phyloP scores from a whole-genome alignment of 2,113 vertebrate species.

The Cisticola juncidis region DNA sequence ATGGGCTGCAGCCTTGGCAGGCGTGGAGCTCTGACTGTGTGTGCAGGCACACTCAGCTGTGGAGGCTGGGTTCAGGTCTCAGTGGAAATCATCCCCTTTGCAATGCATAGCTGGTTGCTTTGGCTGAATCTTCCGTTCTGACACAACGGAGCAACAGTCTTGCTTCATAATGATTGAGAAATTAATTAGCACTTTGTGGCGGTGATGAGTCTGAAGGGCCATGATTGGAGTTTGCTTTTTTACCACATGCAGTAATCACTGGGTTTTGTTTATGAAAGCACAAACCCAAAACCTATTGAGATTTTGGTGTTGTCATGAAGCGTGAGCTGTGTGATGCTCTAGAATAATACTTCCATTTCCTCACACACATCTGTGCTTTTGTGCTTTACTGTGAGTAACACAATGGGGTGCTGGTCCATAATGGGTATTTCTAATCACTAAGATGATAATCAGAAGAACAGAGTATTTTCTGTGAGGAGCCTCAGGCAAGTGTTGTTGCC shows the following conservation, averaged over 20 bases:
- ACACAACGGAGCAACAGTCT: neutral
- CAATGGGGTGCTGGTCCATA: conserved; percentile 6
- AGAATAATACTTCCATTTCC: conserved; percentile 20
- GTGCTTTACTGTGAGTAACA: conserved; percentile 17
- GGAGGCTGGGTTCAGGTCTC: neutral
- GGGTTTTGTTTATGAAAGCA: conserved; percentile 33
- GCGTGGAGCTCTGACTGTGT: neutral
- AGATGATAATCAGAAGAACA: neutral
- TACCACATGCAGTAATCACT: conserved; percentile 3
- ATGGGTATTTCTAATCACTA: neutral
- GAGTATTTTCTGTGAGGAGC: conserved; percentile 7
- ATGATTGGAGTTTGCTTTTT: conserved; percentile 18
- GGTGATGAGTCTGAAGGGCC: neutral
- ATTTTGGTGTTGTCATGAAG: conserved; percentile 40
- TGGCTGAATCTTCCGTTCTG: neutral
- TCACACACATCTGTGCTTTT: conserved; percentile 31
- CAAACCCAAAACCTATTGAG: conserved; percentile 1
- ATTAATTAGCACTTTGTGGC: conserved; percentile 24
- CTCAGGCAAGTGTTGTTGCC: neutral
- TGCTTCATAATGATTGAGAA: neutral
- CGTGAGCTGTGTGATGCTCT: neutral
- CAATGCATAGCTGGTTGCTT: neutral
- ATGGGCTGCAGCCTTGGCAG: neutral
- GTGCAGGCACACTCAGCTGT: neutral
- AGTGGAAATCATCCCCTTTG: neutral